These are phyloP conservation scores for Oreortyx pictus DNA, from an alignment of 2,797 vertebrate species.

Conservation along the genomic window DNA sequence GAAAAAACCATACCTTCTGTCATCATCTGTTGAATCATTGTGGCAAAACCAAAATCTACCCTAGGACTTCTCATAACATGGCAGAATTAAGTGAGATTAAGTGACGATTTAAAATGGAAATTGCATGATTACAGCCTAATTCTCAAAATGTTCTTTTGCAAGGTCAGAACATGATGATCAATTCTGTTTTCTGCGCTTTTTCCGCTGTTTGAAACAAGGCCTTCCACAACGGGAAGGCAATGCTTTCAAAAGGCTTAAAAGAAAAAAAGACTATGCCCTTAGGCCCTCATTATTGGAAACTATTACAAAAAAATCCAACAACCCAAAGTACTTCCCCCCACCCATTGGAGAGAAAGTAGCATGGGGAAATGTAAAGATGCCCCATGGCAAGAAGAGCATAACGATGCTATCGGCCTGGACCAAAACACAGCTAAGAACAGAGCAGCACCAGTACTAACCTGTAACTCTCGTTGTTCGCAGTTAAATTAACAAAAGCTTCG, in stretches of 20 bases:
- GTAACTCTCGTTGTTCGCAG: conserved; percentile 53
- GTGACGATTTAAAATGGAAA: conserved; percentile 21
- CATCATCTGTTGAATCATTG: conserved; percentile 71
- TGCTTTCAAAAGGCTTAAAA: conserved; percentile 42
- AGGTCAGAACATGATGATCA: conserved; percentile 44
- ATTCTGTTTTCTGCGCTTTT: conserved; percentile 23
- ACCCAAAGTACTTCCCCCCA: not conserved
- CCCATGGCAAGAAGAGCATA: conserved; percentile 37
- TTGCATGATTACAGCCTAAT: conserved; percentile 35
- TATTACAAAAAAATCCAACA: conserved; percentile 4
- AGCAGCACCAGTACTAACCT: conserved; percentile 69
- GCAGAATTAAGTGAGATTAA: conserved; percentile 35
- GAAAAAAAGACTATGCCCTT: not conserved
- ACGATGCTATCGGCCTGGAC: conserved; percentile 41
- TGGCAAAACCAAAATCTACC: conserved; percentile 76
- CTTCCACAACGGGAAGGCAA: conserved; percentile 52
- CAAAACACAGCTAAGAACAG: conserved; percentile 46
- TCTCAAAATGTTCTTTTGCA: conserved; percentile 44
- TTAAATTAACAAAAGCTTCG: conserved; percentile 75
- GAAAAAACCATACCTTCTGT: conserved; percentile 58
- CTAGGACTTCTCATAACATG: not conserved
- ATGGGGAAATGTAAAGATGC: conserved; percentile 47
- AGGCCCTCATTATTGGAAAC: conserved; percentile 48
- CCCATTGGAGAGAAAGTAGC: conserved; percentile 30
- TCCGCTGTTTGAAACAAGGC: conserved; percentile 23